These are phyloP conservation scores for Drosophila robusta DNA, from an alignment of 2,888 invertebrate genomes.

Conservation along the genomic window DNA sequence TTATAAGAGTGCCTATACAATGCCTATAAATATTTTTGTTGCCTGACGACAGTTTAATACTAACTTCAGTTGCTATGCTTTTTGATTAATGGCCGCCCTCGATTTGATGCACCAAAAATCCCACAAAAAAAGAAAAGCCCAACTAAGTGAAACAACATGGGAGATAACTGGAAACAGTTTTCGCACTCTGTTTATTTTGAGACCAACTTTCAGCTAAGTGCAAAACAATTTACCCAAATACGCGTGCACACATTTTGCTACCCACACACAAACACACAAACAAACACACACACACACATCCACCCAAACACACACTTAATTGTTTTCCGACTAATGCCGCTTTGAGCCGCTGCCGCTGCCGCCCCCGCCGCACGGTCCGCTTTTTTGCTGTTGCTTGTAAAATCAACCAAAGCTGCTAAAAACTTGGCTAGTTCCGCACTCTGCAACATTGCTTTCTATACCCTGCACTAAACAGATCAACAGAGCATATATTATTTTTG, in stretches of 20 bases:
- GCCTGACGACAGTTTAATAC: slow-evolving; percentile 52
- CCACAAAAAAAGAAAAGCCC: slow-evolving; percentile 24
- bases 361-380: slow-evolving; percentile 4
- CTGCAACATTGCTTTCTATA: slow-evolving; percentile 26
- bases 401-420: slow-evolving; percentile 71
- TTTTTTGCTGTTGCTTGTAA: slow-evolving; percentile 57
- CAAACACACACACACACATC: slow-evolving; percentile 13
- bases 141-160: slow-evolving; percentile 66
- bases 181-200: slow-evolving; percentile 70
- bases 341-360: slow-evolving; percentile 27
- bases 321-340: slow-evolving; percentile 63
- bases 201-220: slow-evolving; percentile 77
- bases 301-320: slow-evolving; percentile 55
- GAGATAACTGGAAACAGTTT: slow-evolving; percentile 67
- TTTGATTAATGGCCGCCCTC: slow-evolving; percentile 69
- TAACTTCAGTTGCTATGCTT: slow-evolving; percentile 37
- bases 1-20: slow-evolving; percentile 64
- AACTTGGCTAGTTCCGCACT: slow-evolving; percentile 46
- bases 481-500: background rate
- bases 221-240: slow-evolving; percentile 81
- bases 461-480: slow-evolving; percentile 9
- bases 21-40: slow-evolving; percentile 61
- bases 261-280: too few relatives aligned
- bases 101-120: slow-evolving; percentile 45
- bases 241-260: slow-evolving; percentile 41